Evolutionary conservation across 2,113 vertebrate species (phyloP), one percentile per base, ranked within the genome.

Genomic region (Hepsetus odoe): DNA sequence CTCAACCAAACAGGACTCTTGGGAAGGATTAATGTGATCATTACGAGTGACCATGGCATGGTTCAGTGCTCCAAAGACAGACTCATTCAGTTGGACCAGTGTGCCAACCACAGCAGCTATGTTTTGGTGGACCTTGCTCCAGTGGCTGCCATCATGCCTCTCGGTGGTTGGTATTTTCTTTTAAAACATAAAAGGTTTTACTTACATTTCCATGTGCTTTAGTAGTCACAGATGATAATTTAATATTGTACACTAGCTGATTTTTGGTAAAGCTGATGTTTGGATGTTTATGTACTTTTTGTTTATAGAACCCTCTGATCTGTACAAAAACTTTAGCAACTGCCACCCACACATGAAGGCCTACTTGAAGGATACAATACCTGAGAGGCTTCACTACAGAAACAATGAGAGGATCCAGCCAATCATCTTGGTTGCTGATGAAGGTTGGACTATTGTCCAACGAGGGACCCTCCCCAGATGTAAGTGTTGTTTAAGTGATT

Each of bases 11-110:
- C 70, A 0, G 93, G 93, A 7, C 81, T 99, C 46, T 99, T 95
- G 97, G 94, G 95, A 18, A 89, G 59, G 20, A 28, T 98, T 24
- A 99, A 98, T 62, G 46, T 99, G 22, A 87, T 99, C 1, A 89
- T 99, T 75, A 98, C 96, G 40, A 99, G 98, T 14, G 98, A 99
- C 85, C 98, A 99, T 13, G 98, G 98, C n/a, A 99, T 99, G 97
- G 79, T 93, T 8, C 94, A 98, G 83, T 98, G 96, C 64, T 96
- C 96, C 4, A 2, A 87, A 9, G 69, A 96, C 0, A 94, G 90
- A 80, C 68, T 96, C 80, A 98, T 99, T 71, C 22, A 66, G 18
- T 86, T 99, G 88, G 93, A 98, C 68, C 0, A 1, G 0, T 99
- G 98, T 86, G 82, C 98, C 1, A 67, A 86, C 46, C 87, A 61